Evolutionary conservation across 2,888 invertebrate species (phyloP).

Genomic region (Chloroclystis v-ata): DNA sequence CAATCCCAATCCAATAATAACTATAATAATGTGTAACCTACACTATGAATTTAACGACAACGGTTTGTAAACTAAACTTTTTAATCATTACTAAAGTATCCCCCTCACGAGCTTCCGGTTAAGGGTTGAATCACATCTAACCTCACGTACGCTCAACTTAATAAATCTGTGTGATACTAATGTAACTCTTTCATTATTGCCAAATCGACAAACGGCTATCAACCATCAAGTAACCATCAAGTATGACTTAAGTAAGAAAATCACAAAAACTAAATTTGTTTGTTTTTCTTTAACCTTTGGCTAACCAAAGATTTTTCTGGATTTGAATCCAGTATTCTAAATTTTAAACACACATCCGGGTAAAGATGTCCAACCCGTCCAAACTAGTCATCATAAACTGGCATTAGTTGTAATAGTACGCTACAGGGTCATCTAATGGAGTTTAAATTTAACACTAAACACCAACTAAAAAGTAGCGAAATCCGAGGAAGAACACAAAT

Average conservation of each 20-base stretch:
- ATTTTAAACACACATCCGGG: not conserved
- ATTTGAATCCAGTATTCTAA: too few species aligned
- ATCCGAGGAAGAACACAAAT: conserved; percentile 19
- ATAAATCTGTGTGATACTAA: too few species aligned
- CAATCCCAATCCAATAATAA: too few species aligned
- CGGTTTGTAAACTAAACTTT: not conserved
- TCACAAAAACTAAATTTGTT: too few species aligned
- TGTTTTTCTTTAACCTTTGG: too few species aligned
- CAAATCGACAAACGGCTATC: too few species aligned
- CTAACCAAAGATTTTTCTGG: too few species aligned
- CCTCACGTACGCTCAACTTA: too few species aligned
- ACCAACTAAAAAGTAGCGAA: conserved; percentile 38
- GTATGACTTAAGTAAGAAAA: too few species aligned
- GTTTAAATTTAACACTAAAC: conserved; percentile 44
- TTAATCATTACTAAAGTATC: conserved; percentile 1
- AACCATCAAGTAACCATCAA: too few species aligned
- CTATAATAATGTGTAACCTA: too few species aligned
- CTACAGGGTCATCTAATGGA: conserved; percentile 37
- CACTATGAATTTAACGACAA: not conserved
- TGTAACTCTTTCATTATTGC: too few species aligned
- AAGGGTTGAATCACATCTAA: not conserved
- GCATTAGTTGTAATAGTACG: conserved; percentile 38
- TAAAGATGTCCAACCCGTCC: not conserved
- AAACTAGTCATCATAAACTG: conserved; percentile 35
- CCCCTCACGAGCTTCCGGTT: not conserved